Percentiles rank a stretch among this genome's conserved stretches.
Evolutionary conservation across 2,113 vertebrate genomes (phyloP).

Genomic region (Aplodontia rufa): DNA sequence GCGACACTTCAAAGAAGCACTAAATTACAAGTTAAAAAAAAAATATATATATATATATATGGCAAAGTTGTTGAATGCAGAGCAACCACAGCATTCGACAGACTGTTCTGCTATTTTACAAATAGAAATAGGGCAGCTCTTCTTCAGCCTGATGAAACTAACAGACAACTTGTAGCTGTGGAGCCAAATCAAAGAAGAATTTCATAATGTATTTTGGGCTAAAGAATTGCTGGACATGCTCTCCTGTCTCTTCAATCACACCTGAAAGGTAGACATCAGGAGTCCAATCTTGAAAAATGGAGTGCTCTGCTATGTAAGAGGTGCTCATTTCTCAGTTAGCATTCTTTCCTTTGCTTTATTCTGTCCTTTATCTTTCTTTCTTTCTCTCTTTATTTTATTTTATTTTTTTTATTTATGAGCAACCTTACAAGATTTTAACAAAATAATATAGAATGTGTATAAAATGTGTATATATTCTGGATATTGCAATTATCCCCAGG

Average conservation of each 20-base stretch:
- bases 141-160: constrained; percentile 49
- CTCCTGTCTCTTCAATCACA: not conserved
- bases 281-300: not conserved
- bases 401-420: too few relatives aligned
- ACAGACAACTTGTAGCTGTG: constrained; percentile 45
- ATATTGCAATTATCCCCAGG: too few relatives aligned
- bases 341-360: not conserved
- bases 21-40: constrained; percentile 33
- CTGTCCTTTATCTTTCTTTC: too few relatives aligned
- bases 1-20: constrained; percentile 35
- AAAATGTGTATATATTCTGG: too few relatives aligned
- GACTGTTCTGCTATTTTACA: not conserved
- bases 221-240: not conserved
- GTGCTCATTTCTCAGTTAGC: not conserved
- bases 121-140: constrained; percentile 43
- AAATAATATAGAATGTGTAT: too few relatives aligned
- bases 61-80: constrained; percentile 59
- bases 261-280: not conserved
- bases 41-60: too few relatives aligned
- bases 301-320: not conserved
- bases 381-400: too few relatives aligned
- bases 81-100: constrained; percentile 36
- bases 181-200: not conserved
- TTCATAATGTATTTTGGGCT: not conserved
- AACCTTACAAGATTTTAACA: too few relatives aligned